Conservation (phyloP, 2,888 invertebrate species). For the Leptogaster cylindrica region DNA sequence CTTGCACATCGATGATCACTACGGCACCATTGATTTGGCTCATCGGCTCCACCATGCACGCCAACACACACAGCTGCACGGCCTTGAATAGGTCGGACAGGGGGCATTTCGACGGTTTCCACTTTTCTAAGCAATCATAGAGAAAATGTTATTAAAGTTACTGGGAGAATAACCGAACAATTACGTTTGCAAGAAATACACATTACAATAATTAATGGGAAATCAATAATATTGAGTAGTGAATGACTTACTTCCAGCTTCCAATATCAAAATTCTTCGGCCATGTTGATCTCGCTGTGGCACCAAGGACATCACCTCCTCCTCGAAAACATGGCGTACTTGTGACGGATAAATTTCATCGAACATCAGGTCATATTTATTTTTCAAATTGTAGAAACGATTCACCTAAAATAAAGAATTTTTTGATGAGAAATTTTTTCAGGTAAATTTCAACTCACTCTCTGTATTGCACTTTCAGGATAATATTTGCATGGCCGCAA, state of each 20-base stretch:
- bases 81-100: slow-evolving; percentile 74
- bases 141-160: not conserved
- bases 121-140: slow-evolving; percentile 65
- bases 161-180: not conserved
- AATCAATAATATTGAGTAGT: slow-evolving; percentile 1
- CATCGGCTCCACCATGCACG: slow-evolving; percentile 78
- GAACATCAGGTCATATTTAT: slow-evolving; percentile 69
- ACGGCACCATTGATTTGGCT: slow-evolving; percentile 80
- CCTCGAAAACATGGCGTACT: slow-evolving; percentile 69
- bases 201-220: not conserved
- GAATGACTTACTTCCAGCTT: slow-evolving; percentile 70
- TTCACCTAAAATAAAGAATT: slow-evolving; percentile 9
- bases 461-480: slow-evolving; percentile 77
- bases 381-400: slow-evolving; percentile 65
- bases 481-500: slow-evolving; percentile 87
- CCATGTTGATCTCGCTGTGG: slow-evolving; percentile 74
- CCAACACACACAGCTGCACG: slow-evolving; percentile 73
- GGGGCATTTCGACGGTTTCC: slow-evolving; percentile 75
- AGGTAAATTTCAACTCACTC: slow-evolving; percentile 64
- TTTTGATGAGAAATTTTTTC: not conserved
- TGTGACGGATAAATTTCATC: slow-evolving; percentile 68
- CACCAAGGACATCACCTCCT: slow-evolving; percentile 72
- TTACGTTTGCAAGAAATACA: too few species aligned
- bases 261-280: slow-evolving; percentile 71
- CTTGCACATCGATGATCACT: slow-evolving; percentile 78